phyloP scores from a whole-genome alignment of 2,113 vertebrate genomes.

The Amazona vittata region DNA sequence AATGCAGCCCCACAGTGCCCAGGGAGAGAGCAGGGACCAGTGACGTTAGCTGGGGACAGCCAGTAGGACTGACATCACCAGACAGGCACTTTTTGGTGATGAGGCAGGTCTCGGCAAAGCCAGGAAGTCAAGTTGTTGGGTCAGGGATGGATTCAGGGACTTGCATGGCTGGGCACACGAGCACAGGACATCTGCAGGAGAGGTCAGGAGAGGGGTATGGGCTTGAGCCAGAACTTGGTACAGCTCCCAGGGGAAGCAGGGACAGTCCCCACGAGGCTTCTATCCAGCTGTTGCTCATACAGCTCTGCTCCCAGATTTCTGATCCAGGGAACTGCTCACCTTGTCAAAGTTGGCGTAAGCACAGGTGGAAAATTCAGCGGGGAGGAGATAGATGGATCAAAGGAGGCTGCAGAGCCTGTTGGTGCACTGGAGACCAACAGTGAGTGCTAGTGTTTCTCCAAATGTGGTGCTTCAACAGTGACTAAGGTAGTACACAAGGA shows the following conservation, averaged over 20 bases:
- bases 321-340: not conserved
- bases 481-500: not conserved
- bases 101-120: not conserved
- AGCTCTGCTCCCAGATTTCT: not conserved
- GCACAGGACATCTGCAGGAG: not conserved
- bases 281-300: not conserved
- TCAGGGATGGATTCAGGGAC: not conserved
- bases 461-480: not conserved
- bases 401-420: not conserved
- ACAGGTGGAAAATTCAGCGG: not conserved
- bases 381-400: not conserved
- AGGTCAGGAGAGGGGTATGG: not conserved
- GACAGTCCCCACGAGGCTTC: accelerated
- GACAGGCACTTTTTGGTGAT: accelerated
- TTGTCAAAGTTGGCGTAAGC: not conserved
- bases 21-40: not conserved
- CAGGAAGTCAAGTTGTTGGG: not conserved
- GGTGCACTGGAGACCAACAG: too few relatives aligned
- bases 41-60: not conserved
- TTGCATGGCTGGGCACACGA: not conserved
- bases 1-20: not conserved
- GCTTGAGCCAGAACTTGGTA: not conserved
- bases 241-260: not conserved
- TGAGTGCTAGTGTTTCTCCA: not conserved
- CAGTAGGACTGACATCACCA: accelerated